Evolutionary conservation across 2,797 vertebrate species (phyloP).

Genomic region (Gouania willdenowi): DNA sequence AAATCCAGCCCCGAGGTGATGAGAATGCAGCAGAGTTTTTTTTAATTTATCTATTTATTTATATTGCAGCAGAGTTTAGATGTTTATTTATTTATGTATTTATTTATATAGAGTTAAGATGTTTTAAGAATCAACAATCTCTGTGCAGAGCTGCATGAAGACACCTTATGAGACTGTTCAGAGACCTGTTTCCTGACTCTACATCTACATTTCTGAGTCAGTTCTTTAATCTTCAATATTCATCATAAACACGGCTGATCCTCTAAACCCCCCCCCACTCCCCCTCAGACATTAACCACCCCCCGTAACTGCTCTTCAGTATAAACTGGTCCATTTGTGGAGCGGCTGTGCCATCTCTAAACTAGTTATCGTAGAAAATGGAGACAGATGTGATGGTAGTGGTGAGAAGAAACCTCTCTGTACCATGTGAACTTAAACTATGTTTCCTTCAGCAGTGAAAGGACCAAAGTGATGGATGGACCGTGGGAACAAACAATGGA

Average conservation of each 20-base stretch:
- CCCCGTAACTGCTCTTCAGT: conserved; percentile 49
- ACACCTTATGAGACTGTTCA: no score
- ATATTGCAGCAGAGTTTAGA: no score
- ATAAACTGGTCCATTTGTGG: conserved; percentile 60
- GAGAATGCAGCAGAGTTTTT: no score
- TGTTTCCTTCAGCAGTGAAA: conserved; percentile 46
- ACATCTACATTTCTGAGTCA: conserved; percentile 32
- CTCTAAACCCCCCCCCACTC: conserved; percentile 25
- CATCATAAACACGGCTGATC: conserved; percentile 10
- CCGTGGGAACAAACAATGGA: conserved; percentile 31
- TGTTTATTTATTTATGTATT: no score
- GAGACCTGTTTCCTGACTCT: no score
- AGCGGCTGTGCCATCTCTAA: conserved; percentile 55
- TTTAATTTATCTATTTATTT: no score
- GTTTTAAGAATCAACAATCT: no score
- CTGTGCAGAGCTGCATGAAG: no score
- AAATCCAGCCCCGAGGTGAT: no score
- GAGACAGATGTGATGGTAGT: conserved; percentile 37
- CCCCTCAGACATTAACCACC: conserved; percentile 38
- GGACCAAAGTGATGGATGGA: conserved; percentile 51
- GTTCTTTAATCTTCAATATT: conserved; percentile 32
- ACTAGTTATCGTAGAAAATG: conserved; percentile 52
- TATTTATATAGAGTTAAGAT: no score
- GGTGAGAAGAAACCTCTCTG: conserved; percentile 18
- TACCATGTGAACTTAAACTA: conserved; percentile 48